These are phyloP conservation scores for Felis chaus DNA, from an alignment of 2,113 vertebrate species.

Conservation along the genomic window DNA sequence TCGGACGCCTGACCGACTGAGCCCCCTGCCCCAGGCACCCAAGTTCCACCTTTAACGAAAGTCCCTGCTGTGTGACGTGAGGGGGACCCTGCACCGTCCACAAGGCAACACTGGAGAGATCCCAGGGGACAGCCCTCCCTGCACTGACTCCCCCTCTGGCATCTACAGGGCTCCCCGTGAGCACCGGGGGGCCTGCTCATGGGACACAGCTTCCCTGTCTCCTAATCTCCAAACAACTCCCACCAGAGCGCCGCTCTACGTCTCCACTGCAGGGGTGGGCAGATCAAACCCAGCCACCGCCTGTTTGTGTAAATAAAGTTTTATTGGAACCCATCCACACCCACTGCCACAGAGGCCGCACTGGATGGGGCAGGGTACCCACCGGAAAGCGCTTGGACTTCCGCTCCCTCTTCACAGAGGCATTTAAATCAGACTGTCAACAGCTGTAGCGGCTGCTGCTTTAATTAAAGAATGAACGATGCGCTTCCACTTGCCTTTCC, in stretches of 20 bases:
- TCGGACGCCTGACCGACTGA: no score
- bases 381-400: background rate
- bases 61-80: background rate
- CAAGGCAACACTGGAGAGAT: background rate
- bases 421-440: background rate
- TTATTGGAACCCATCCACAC: background rate
- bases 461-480: slow-evolving; percentile 45
- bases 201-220: background rate
- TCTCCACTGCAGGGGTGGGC: background rate
- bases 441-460: background rate
- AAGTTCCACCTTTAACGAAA: background rate
- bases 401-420: background rate
- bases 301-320: background rate
- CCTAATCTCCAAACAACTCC: background rate
- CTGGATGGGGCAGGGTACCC: background rate
- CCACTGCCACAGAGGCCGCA: no score
- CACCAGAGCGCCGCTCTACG: background rate
- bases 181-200: no score
- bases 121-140: background rate
- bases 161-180: background rate
- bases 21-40: no score
- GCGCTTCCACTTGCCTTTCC: slow-evolving; percentile 17
- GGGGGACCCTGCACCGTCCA: no score
- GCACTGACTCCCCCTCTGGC: background rate
- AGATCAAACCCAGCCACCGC: background rate